Evolutionary conservation across 2,797 vertebrate species (phyloP).

Genomic region (Takifugu rubripes): DNA sequence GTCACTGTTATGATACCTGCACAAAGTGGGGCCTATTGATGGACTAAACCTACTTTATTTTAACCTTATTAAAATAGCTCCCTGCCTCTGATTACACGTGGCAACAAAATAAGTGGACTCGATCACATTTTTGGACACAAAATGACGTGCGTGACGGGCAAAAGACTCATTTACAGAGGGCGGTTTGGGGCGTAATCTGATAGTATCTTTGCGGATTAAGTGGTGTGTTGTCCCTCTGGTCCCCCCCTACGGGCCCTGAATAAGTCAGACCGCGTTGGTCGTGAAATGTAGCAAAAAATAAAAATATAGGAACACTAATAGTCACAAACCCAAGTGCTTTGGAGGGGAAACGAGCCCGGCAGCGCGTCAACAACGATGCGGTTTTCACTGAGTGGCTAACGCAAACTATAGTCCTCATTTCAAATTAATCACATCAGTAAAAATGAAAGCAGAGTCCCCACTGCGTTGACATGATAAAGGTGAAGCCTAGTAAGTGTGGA

Average conservation of each 20-base stretch:
- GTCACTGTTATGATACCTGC: slow-evolving; percentile 39
- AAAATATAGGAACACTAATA: slow-evolving; percentile 59
- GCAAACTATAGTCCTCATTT: slow-evolving; percentile 44
- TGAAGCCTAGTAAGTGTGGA: slow-evolving; percentile 75
- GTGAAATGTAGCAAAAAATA: slow-evolving; percentile 40
- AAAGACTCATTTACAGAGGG: slow-evolving; percentile 91
- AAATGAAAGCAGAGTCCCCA: slow-evolving; percentile 52
- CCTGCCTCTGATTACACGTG: slow-evolving; percentile 71
- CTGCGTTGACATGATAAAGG: slow-evolving; percentile 64
- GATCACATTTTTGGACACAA: slow-evolving; percentile 85
- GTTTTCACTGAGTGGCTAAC: slow-evolving; percentile 30
- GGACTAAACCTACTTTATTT: slow-evolving; percentile 31
- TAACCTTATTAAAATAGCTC: slow-evolving; percentile 61
- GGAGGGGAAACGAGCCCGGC: slow-evolving; percentile 43
- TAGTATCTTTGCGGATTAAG: slow-evolving; percentile 80
- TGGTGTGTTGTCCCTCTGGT: slow-evolving; percentile 65
- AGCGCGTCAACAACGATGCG: slow-evolving; percentile 27
- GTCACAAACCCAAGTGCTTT: slow-evolving; percentile 67
- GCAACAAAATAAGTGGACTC: slow-evolving; percentile 82
- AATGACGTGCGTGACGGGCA: slow-evolving; percentile 85
- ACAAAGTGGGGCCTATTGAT: slow-evolving; percentile 49
- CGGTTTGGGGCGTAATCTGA: slow-evolving; percentile 88
- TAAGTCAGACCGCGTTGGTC: slow-evolving; percentile 67
- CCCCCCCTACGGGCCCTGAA: slow-evolving; percentile 62
- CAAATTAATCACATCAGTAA: slow-evolving; percentile 46